Evolutionary conservation across 2,113 vertebrate species (phyloP), one percentile per base, ranked within the genome.

Genomic region (Caranx ignobilis): DNA sequence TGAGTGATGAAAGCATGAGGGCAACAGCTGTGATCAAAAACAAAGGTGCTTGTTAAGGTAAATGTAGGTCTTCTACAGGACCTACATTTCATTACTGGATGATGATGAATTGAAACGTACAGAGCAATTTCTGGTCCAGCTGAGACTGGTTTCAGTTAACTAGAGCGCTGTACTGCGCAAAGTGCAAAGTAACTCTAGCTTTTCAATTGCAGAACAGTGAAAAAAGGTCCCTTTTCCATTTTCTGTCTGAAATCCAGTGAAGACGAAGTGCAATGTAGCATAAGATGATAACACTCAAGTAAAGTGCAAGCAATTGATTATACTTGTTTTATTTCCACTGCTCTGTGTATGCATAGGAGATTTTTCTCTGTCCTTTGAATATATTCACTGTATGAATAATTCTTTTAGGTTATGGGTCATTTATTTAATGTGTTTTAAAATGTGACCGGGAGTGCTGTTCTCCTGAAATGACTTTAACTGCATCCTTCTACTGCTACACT

Each of bases 21-120:
- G 52, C 11, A 71, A 79, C 91, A 88, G 79, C 85, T 90, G 88
- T 80, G 43, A 47, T 70, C n/a, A 3, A 31, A 56, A 70, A 70
- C n/a, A 31, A 31, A 52, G 45, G 52, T 43, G 52, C 34, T 69
- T 4, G 41, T 69, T 70, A 56, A 0, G n/a, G 11, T 41, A 3
- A 18, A 26, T 37, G 19, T 4, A 26, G 8, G 5, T 9, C 41
- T 41, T 66, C 47, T 10, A 45, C 11, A 45, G 12, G 45, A 21
- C 13, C 16, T 12, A 43, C 16, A 39, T 47, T 32, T n/a, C 15
- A 39, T 35, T 4, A 31, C n/a, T 37, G 15, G 9, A 34, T 67
- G 32, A 62, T 62, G 19, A 26, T 34, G n/a, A 65, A 75, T 35
- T 65, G 37, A 59, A 65, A 63, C 62, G 16, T 65, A 43, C 47